A percentile compares a stretch with the other conserved stretches of the same genome.
Conservation (phyloP, 2,113 vertebrate genomes). For the Sylvilagus bachmani region DNA sequence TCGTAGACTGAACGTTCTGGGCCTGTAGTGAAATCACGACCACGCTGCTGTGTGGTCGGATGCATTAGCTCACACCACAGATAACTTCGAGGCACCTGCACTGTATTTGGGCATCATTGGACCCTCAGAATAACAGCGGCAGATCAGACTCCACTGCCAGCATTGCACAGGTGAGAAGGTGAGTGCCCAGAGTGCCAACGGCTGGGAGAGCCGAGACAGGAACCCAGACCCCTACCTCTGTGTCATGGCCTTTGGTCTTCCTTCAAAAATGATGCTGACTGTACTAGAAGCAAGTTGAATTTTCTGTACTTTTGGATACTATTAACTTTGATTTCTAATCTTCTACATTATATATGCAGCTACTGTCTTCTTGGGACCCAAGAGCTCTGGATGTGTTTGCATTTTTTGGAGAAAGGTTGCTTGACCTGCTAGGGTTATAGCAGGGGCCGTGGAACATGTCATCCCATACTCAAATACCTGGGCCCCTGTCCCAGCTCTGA, state of each 20-base stretch:
- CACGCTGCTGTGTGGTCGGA: rapidly evolving
- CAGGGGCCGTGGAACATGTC: background rate
- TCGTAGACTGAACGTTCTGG: background rate
- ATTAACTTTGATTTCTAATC: background rate
- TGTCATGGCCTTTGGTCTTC: background rate
- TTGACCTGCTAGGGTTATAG: background rate
- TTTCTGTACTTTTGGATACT: background rate
- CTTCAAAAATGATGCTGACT: background rate
- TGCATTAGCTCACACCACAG: background rate
- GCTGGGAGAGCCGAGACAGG: background rate
- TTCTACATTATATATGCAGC: background rate
- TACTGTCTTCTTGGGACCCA: background rate
- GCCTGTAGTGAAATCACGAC: background rate
- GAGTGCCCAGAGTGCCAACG: background rate
- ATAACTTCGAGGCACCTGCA: background rate
- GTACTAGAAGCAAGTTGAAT: background rate
- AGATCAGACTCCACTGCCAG: background rate
- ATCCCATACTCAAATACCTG: background rate
- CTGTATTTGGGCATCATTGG: rapidly evolving
- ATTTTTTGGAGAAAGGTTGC: background rate
- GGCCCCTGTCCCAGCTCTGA: too few species aligned
- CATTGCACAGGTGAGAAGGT: background rate
- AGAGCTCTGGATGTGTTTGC: rapidly evolving
- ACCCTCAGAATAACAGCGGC: background rate
- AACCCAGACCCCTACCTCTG: background rate